Evolutionary conservation across 2,113 vertebrate species (phyloP).

Genomic region (Actinemys pallida): DNA sequence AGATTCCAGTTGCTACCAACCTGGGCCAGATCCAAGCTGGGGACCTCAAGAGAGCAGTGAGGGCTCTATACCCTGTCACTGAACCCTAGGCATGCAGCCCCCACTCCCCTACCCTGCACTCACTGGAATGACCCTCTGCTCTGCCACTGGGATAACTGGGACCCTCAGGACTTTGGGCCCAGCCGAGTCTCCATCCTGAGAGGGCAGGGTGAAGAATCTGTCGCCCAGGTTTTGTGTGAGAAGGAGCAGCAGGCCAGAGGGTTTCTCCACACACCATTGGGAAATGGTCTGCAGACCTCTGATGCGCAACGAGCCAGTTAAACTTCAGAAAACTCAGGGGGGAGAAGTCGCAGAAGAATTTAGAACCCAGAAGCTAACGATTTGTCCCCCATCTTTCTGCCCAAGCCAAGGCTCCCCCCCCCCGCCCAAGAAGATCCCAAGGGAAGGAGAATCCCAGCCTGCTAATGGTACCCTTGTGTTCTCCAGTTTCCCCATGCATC

Average conservation of each 20-base stretch:
- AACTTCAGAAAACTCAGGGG: fast-evolving
- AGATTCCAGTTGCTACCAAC: background rate
- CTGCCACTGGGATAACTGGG: background rate
- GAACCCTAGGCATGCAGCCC: background rate
- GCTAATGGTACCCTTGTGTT: background rate
- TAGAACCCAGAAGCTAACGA: fast-evolving
- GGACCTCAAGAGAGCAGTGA: background rate
- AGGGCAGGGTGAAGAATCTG: background rate
- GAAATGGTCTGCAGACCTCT: background rate
- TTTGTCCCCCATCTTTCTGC: background rate
- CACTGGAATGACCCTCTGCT: background rate
- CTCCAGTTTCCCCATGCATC: fast-evolving
- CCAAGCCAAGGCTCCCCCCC: background rate
- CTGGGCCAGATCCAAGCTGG: background rate
- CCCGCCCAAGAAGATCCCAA: background rate
- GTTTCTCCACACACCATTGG: fast-evolving
- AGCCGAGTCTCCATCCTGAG: too few relatives aligned
- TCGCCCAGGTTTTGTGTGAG: background rate
- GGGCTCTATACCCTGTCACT: too few relatives aligned
- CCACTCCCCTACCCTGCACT: background rate
- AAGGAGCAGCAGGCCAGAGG: background rate
- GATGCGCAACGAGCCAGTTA: fast-evolving
- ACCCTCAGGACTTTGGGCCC: background rate
- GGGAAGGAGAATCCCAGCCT: background rate
- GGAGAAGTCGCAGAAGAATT: background rate